Base-by-base conservation (phyloP, 2,797 vertebrate species). In the Gadopsis marmoratus region DNA sequence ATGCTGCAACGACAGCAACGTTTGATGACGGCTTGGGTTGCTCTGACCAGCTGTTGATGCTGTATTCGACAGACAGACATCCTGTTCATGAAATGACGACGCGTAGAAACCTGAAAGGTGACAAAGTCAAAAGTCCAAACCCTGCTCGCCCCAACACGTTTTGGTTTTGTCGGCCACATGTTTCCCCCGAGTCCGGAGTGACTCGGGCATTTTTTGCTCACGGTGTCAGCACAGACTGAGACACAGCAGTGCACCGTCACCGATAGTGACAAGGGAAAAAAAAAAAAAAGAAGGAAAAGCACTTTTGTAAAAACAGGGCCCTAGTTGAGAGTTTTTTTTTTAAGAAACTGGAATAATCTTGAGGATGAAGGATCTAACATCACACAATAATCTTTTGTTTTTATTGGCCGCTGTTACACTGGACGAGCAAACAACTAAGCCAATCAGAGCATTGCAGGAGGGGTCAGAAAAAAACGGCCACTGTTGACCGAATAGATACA, bases 231-330 rank as follows among this genome's bases (percentile, higher is more conserved):
- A 26, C 13, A n/a, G 59, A 14, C 71, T 92, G 92, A 93, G 68
- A 90, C 80, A 84, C 80, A 62, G 83, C 92, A 93, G 92, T 5
- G 37, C 85, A 61, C 82, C 53, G 65, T 76, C 68, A 0, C 91
- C 78, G 90, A 92, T 90, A 91, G 70, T 0, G 47, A 26, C 26
- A 26, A 26, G 2, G 26, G 26, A 26, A 26, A 26, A 66, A 55
- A 62, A 67, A 21, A 33, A 58, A 26, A 43, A 39, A 45, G 72
- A 48, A 68, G 33, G 55, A 31, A 60, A 66, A 60, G 41, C 48
- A 2, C 4, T 23, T 79, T 26, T 55, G 55, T 23, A 12, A 60
- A 77, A 87, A 90, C 39, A 43, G 12, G 26, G 17, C 21, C 10
- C n/a, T 4, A 4, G 33, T 5, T 13, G n/a, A 50, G 21, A 26